Percentiles rank a stretch among this genome's conserved stretches.
Evolutionary conservation across 1,140 invertebrate genomes (phyloP).

Genomic region (Drosophila repletoides): DNA sequence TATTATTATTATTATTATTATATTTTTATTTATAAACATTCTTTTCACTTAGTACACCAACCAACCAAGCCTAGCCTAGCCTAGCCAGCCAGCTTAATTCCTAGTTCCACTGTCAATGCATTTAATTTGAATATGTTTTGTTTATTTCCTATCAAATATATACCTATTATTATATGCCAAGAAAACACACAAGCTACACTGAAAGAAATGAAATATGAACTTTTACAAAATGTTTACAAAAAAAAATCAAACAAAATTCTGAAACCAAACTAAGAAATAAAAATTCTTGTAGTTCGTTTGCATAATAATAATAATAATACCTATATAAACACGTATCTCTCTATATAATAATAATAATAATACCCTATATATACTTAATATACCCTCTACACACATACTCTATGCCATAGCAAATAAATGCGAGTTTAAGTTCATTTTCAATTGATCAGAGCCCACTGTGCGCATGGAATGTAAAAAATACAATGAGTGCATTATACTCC

Average conservation of each 20-base stretch:
- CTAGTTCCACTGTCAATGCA: slow-evolving; percentile 48
- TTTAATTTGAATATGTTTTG: slow-evolving; percentile 42
- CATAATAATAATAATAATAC: slow-evolving; percentile 30
- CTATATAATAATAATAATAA: slow-evolving; percentile 1
- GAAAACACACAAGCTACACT: slow-evolving; percentile 9
- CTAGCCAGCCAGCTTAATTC: slow-evolving; percentile 35
- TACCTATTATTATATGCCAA: not conserved
- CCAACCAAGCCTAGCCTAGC: slow-evolving; percentile 12
- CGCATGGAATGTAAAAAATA: slow-evolving; percentile 71
- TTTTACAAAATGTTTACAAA: slow-evolving; percentile 19
- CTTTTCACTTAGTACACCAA: slow-evolving; percentile 8
- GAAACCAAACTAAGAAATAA: slow-evolving; percentile 33
- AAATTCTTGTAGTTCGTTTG: slow-evolving; percentile 53
- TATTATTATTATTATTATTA: slow-evolving; percentile 12
- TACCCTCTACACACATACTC: slow-evolving; percentile 1
- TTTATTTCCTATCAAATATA: slow-evolving; percentile 41
- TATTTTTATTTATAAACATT: slow-evolving; percentile 2
- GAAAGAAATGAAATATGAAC: slow-evolving; percentile 21
- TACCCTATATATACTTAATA: slow-evolving; percentile 4
- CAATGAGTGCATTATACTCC: too few species aligned
- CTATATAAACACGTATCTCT: slow-evolving; percentile 2
- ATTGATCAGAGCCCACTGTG: slow-evolving; percentile 57
- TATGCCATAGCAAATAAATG: slow-evolving; percentile 13
- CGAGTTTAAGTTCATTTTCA: slow-evolving; percentile 30
- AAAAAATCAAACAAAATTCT: slow-evolving; percentile 9